Base-by-base conservation (phyloP, 1,140 invertebrate genomes). In the Bactericera cockerelli region DNA sequence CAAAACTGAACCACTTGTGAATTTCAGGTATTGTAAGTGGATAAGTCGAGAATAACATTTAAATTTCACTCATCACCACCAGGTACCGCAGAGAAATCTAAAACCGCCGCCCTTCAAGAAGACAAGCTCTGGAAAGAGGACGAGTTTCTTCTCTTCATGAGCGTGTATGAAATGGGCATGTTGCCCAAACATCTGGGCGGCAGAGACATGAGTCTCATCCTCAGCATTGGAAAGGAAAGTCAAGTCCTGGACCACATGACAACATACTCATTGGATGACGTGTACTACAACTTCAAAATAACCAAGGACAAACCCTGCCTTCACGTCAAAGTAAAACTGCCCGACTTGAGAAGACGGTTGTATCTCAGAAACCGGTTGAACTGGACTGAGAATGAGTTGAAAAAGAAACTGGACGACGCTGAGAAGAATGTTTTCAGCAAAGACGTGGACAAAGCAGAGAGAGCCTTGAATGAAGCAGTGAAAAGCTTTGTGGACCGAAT, bases 61-160 rank as follows among this genome's bases (percentile, higher is more conserved):
- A 10, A 36, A 36, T 11, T 16, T 36, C 33, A 11, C 16, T n/a
- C n/a, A n/a, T n/a, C 28, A 6, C n/a, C 22, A 6, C 22, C 42
- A 49, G 42, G 42, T 6, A 49, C 42, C 19, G 42, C 42, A 49
- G 42, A 49, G 22, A 49, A 49, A n/a, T 49, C 42, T n/a, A 49
- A 49, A 49, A n/a, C 42, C n/a, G 8, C 42, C 22, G n/a, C 4
- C n/a, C 6, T 49, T 8, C 22, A 16, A 19, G 4, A 49, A n/a
- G 42, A 49, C 22, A 49, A 49, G 19, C 22, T 49, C 4, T 49
- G 42, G 42, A 49, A n/a, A 6, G 42, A 49, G 19, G n/a, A 49
- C 42, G 22, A 49, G 4, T 49, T 49, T n/a, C 42, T 49, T 8
- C 22, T 49, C 8, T 49, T 49, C 42, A 49, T 49, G 4, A 8